Evolutionary conservation across 2,888 invertebrate genomes (phyloP).

Genomic region (Tenthredo distinguenda): DNA sequence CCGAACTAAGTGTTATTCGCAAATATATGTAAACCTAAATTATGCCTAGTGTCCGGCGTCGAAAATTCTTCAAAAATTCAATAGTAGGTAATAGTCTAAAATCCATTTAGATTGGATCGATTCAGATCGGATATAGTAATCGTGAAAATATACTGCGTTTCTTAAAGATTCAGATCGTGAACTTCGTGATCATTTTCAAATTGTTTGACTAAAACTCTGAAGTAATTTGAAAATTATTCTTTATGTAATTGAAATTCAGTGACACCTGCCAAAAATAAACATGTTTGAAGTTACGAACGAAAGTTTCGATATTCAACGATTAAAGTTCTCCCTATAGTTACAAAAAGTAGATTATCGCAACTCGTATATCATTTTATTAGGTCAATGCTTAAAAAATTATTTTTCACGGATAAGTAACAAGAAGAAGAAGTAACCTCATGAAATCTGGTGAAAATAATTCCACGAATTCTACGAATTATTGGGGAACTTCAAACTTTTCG

Average conservation of each 20-base stretch:
- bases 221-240: not conserved
- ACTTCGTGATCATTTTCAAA: not conserved
- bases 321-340: not conserved
- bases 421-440: no score
- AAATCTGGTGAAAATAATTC: no score
- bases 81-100: not conserved
- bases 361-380: no score
- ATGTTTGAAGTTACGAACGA: not conserved
- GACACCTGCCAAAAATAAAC: constrained; percentile 23
- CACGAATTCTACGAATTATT: no score
- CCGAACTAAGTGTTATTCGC: not conserved
- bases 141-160: not conserved
- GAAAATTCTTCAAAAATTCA: not conserved
- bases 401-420: no score
- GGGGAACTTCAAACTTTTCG: no score
- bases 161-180: not conserved
- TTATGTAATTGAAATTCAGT: not conserved
- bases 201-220: not conserved
- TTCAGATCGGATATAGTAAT: not conserved
- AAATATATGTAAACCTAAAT: not conserved
- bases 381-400: no score
- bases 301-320: not conserved
- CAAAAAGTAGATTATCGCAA: not conserved
- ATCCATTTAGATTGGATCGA: not conserved
- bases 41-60: not conserved